A percentile compares a stretch with the other conserved stretches of the same genome.
phyloP scores from a whole-genome alignment of 2,113 vertebrate species.

The Zosterops lateralis region DNA sequence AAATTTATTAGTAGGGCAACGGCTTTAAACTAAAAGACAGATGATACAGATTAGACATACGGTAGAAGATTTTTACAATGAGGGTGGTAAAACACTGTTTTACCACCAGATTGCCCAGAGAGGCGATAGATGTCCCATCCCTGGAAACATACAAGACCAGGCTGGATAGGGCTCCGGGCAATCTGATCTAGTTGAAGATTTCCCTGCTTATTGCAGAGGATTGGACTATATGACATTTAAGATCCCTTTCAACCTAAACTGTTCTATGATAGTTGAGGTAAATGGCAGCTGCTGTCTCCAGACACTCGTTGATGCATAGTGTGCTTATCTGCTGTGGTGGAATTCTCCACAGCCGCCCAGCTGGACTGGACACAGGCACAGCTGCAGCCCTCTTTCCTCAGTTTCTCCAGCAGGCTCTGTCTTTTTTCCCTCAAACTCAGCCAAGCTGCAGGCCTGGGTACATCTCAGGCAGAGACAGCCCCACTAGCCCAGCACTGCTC shows the following conservation, averaged over 20 bases:
- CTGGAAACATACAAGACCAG: neutral
- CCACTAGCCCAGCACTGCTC: fast-evolving
- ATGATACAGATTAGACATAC: neutral
- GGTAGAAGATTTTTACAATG: neutral
- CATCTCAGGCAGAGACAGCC: neutral
- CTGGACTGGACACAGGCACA: neutral
- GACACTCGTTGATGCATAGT: neutral
- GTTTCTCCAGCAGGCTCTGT: neutral
- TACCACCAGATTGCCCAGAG: neutral
- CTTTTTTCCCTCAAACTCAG: neutral
- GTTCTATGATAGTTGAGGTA: neutral
- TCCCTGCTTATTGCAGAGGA: neutral
- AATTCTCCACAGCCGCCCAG: neutral
- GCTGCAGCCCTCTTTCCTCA: neutral
- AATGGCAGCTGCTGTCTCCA: neutral
- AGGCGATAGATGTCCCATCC: neutral
- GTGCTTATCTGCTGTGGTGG: neutral
- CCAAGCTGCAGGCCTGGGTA: neutral
- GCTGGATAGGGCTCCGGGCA: neutral
- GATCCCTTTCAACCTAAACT: neutral
- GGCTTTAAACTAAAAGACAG: neutral
- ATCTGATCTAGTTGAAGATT: neutral
- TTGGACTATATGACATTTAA: neutral
- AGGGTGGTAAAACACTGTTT: neutral
- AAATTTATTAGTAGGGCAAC: neutral